Conservation (phyloP, 2,888 invertebrate species). For the Serrognathus titanus region DNA sequence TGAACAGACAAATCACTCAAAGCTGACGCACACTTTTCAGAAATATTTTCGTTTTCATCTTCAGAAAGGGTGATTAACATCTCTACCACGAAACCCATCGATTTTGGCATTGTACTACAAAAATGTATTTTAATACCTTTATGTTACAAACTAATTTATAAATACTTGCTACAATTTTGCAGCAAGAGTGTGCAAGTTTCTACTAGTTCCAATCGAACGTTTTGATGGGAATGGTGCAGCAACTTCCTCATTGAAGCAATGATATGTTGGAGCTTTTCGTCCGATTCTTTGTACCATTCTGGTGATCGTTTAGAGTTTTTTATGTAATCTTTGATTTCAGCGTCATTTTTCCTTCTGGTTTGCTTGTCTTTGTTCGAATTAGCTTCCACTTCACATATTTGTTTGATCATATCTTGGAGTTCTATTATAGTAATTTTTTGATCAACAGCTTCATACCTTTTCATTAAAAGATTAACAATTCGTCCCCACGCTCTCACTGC, state of each 20-base stretch:
- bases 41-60: constrained; percentile 59
- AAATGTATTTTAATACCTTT: constrained; percentile 17
- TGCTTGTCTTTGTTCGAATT: constrained; percentile 22
- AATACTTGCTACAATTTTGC: constrained; percentile 58
- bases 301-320: constrained; percentile 46
- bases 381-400: constrained; percentile 4
- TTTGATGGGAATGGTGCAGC: constrained; percentile 58
- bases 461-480: constrained; percentile 49
- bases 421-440: constrained; percentile 18
- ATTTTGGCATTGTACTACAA: constrained; percentile 60
- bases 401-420: constrained; percentile 7
- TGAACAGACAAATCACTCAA: constrained; percentile 48
- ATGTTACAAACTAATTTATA: constrained; percentile 18
- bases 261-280: constrained; percentile 54
- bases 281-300: constrained; percentile 59
- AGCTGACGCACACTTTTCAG: constrained; percentile 43
- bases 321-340: constrained; percentile 45
- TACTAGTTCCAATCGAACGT: constrained; percentile 62
- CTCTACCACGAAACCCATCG: constrained; percentile 62
- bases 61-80: constrained; percentile 65
- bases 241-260: constrained; percentile 54
- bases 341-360: constrained; percentile 25
- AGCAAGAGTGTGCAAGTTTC: constrained; percentile 58
- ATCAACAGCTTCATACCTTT: constrained; percentile 41
- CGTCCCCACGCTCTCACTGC: constrained; percentile 50